These are phyloP conservation scores for Drosophila phalerata DNA, from an alignment of 2,888 invertebrate genomes.

Conservation along the genomic window DNA sequence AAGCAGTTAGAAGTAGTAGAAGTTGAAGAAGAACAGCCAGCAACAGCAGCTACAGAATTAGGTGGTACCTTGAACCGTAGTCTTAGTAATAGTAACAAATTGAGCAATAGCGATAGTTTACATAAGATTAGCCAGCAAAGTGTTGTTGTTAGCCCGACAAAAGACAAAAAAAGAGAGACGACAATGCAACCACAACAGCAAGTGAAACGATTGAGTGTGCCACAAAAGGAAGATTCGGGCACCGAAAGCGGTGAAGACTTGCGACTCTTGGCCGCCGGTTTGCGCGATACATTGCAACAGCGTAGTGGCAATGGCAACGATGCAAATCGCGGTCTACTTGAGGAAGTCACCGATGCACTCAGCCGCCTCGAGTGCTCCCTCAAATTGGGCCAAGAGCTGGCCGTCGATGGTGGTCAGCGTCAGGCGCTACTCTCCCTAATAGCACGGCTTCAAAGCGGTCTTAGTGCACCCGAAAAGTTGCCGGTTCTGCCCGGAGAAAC, in stretches of 20 bases:
- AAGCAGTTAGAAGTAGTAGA: slow-evolving; percentile 78
- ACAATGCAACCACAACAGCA: slow-evolving; percentile 46
- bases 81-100: slow-evolving; percentile 5
- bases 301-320: slow-evolving; percentile 85
- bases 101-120: slow-evolving; percentile 25
- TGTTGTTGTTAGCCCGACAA: slow-evolving; percentile 46
- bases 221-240: slow-evolving; percentile 88
- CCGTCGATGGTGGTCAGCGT: slow-evolving; percentile 86
- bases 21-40: slow-evolving; percentile 17
- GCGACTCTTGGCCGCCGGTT: slow-evolving; percentile 86
- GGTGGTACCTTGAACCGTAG: slow-evolving; percentile 55
- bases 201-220: slow-evolving; percentile 79
- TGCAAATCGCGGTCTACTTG: slow-evolving; percentile 87
- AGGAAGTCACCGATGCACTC: slow-evolving; percentile 92
- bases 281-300: slow-evolving; percentile 87
- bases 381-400: slow-evolving; percentile 86
- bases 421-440: slow-evolving; percentile 89
- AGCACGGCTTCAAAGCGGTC: slow-evolving; percentile 89
- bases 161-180: slow-evolving; percentile 67
- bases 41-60: slow-evolving; percentile 33
- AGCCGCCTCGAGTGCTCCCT: slow-evolving; percentile 91
- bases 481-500: neutral
- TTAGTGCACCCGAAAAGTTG: slow-evolving; percentile 84
- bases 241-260: slow-evolving; percentile 90
- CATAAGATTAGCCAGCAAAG: slow-evolving; percentile 54